Conservation (phyloP, 30 jellyfish, hydroid and myxozoan genomes). For the Pseudorhiza aurosa region DNA sequence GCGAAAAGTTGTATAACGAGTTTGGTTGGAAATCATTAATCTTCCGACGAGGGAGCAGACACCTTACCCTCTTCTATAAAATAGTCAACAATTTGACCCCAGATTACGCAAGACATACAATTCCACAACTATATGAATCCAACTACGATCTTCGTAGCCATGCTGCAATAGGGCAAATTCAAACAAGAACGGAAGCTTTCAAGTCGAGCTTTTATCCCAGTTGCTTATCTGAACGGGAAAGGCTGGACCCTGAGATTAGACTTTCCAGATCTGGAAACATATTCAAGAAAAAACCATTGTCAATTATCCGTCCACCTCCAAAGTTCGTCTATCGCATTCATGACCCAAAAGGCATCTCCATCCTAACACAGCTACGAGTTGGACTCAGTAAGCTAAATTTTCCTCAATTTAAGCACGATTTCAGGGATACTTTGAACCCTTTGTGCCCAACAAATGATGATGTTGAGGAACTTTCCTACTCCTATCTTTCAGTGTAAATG, state of each 20-base stretch:
- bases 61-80: conserved; percentile 27
- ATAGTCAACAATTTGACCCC: conserved; percentile 1
- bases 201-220: conserved; percentile 48
- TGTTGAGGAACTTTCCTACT: too few relatives aligned
- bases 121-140: conserved; percentile 19
- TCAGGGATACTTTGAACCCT: conserved; percentile 13
- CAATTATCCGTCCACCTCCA: conserved; percentile 41
- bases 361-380: conserved; percentile 45
- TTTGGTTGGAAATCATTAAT: conserved; percentile 36
- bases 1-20: conserved; percentile 35
- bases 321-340: conserved; percentile 53
- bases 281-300: conserved; percentile 30
- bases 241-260: conserved; percentile 49
- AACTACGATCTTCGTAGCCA: conserved; percentile 30
- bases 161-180: conserved; percentile 52
- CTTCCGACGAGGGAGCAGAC: conserved; percentile 61
- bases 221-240: conserved; percentile 56
- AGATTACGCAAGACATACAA: conserved; percentile 12
- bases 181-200: conserved; percentile 38
- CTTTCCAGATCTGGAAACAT: conserved; percentile 19
- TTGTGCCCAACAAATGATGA: conserved; percentile 32
- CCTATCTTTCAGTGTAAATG: not conserved
- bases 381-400: conserved; percentile 58
- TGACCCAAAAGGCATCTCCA: conserved; percentile 44
- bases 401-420: conserved; percentile 9